These are phyloP conservation scores for Scarus forsteni DNA, from an alignment of 2,797 vertebrate species.

Conservation along the genomic window DNA sequence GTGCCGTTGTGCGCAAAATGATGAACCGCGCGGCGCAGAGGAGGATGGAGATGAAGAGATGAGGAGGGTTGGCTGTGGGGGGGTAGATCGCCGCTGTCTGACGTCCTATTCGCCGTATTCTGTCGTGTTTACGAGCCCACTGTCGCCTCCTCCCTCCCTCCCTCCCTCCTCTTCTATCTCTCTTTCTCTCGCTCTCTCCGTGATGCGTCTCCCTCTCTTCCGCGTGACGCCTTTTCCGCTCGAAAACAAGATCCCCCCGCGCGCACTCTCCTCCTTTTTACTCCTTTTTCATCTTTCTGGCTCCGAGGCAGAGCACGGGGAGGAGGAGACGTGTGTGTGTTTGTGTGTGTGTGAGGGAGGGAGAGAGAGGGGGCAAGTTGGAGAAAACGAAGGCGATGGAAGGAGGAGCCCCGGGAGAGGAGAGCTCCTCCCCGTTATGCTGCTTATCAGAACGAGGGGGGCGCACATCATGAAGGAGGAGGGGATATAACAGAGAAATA, in stretches of 20 bases:
- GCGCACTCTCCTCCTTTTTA: constrained; percentile 4
- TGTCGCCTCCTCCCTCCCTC: constrained; percentile 58
- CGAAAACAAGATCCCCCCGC: constrained; percentile 22
- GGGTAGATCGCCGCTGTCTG: constrained; percentile 51
- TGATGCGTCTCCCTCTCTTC: constrained; percentile 43
- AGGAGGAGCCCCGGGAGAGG: constrained; percentile 56
- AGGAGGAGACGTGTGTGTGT: constrained; percentile 28
- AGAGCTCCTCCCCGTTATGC: constrained; percentile 69
- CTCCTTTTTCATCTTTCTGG: constrained; percentile 29
- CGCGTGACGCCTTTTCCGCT: constrained; percentile 66
- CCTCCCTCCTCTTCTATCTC: constrained; percentile 6
- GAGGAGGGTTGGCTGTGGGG: constrained; percentile 38
- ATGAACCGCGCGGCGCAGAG: constrained; percentile 18
- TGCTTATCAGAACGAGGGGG: constrained; percentile 53
- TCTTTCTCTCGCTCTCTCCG: constrained; percentile 20
- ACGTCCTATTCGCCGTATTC: constrained; percentile 59
- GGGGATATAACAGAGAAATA: constrained; percentile 14
- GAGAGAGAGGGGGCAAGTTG: constrained; percentile 19
- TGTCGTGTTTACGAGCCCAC: constrained; percentile 70
- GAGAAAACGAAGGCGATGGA: constrained; percentile 33
- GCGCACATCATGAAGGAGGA: neutral
- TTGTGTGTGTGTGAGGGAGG: no score
- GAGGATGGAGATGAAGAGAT: constrained; percentile 63
- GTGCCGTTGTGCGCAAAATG: constrained; percentile 1
- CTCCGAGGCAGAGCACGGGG: constrained; percentile 9